phyloP scores from a whole-genome alignment of 2,888 invertebrate genomes.

The Criorhina ranunculi region DNA sequence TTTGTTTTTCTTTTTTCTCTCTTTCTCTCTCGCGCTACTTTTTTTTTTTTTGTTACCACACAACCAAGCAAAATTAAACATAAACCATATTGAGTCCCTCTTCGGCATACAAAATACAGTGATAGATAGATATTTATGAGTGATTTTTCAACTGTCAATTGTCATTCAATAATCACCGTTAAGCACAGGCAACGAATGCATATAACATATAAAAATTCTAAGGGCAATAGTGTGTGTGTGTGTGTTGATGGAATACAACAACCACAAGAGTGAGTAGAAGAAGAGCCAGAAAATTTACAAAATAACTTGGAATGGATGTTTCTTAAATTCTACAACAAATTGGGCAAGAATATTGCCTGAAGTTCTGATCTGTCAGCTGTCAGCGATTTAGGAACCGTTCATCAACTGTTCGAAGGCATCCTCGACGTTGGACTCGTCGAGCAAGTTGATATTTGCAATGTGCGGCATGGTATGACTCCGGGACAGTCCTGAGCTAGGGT shows the following conservation, averaged over 20 bases:
- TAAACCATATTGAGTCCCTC: constrained; percentile 76
- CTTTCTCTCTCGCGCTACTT: constrained; percentile 35
- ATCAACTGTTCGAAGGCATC: constrained; percentile 95
- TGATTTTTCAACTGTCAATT: constrained; percentile 66
- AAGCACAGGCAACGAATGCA: constrained; percentile 69
- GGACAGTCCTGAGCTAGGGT: constrained; percentile 86
- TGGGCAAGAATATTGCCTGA: constrained; percentile 27
- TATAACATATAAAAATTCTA: constrained; percentile 74
- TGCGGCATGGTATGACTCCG: constrained; percentile 92
- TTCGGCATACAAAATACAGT: constrained; percentile 74
- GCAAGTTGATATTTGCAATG: constrained; percentile 87
- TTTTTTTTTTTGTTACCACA: constrained; percentile 66
- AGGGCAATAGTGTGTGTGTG: constrained; percentile 68
- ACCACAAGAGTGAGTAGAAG: constrained; percentile 44
- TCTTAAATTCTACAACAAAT: constrained; percentile 58
- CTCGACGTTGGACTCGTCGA: constrained; percentile 93
- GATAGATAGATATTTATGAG: constrained; percentile 62
- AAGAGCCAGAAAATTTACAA: constrained; percentile 58
- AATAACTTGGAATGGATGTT: constrained; percentile 71
- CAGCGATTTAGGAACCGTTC: constrained; percentile 84
- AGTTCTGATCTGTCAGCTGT: neutral
- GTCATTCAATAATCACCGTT: constrained; percentile 70
- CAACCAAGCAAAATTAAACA: constrained; percentile 74
- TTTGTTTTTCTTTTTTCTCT: constrained; percentile 4
- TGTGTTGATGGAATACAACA: constrained; percentile 10